These are phyloP conservation scores for Halocaridina rubra DNA, from an alignment of 2,888 invertebrate genomes.

Conservation along the genomic window DNA sequence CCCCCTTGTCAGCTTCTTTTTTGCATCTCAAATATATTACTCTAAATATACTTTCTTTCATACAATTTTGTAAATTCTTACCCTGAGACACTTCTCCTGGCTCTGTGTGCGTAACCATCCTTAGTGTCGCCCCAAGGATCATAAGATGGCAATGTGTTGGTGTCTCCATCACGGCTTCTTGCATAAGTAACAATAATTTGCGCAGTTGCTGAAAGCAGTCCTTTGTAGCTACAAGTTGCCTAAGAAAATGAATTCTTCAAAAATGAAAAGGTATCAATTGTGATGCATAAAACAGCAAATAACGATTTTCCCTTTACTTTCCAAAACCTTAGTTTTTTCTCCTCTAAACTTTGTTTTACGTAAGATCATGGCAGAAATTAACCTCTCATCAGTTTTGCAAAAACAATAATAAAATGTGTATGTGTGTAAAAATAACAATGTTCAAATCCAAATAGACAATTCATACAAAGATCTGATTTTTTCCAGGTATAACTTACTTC, in stretches of 20 bases:
- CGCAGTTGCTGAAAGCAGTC: slow-evolving; percentile 26
- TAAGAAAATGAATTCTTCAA: background rate
- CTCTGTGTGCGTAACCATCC: slow-evolving; percentile 28
- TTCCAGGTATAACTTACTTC: slow-evolving; percentile 30
- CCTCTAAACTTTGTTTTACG: no score
- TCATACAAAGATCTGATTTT: background rate
- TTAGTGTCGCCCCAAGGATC: slow-evolving; percentile 44
- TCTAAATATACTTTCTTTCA: no score
- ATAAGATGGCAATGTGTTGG: slow-evolving; percentile 47
- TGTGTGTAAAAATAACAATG: no score
- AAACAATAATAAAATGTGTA: no score
- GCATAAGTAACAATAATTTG: slow-evolving; percentile 25
- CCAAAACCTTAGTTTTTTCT: no score
- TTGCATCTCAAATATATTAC: background rate
- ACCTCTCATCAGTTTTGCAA: no score
- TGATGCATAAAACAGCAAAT: background rate
- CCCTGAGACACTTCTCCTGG: slow-evolving; percentile 24
- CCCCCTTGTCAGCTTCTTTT: no score
- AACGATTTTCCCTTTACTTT: no score
- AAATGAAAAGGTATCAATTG: background rate
- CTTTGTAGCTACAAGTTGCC: slow-evolving; percentile 34
- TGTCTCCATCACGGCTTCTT: slow-evolving; percentile 54
- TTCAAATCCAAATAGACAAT: background rate
- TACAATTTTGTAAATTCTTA: background rate
- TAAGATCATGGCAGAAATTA: no score